These are phyloP conservation scores for Tribolium castaneum DNA, from an alignment of 1,140 invertebrate genomes.

Conservation along the genomic window DNA sequence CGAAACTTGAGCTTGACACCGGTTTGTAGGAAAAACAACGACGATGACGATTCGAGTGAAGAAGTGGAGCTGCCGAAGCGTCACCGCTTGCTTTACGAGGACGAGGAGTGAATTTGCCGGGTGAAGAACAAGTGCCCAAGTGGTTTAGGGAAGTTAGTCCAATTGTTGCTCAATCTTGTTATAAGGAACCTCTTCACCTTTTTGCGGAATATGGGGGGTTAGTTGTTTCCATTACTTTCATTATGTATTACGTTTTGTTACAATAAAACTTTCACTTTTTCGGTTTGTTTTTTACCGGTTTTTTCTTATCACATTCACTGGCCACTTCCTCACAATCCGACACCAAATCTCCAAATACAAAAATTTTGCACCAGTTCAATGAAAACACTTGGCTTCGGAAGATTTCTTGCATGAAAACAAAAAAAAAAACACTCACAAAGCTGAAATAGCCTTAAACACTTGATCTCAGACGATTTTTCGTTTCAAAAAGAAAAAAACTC, in stretches of 20 bases:
- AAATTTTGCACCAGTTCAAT: too few species aligned
- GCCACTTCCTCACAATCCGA: not conserved
- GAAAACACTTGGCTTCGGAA: too few species aligned
- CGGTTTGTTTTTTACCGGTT: not conserved
- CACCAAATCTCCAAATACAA: not conserved
- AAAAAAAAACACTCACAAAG: too few species aligned
- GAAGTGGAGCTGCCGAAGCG: constrained; percentile 43
- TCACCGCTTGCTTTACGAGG: constrained; percentile 18
- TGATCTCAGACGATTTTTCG: too few species aligned
- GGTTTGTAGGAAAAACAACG: not conserved
- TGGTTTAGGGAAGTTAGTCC: not conserved
- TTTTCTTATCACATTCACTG: not conserved
- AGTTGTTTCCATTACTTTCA: not conserved
- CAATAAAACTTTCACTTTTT: constrained; percentile 21
- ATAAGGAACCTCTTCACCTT: not conserved
- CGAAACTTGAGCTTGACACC: too few species aligned
- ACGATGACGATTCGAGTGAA: constrained; percentile 43
- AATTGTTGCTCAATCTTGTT: constrained; percentile 15
- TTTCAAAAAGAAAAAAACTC: too few species aligned
- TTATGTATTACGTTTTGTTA: not conserved
- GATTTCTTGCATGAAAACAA: too few species aligned
- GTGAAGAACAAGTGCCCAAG: not conserved
- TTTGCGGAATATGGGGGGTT: not conserved
- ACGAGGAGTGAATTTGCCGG: constrained; percentile 19
- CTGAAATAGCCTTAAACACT: too few species aligned